A percentile compares a stretch with the other conserved stretches of the same genome.
Evolutionary conservation across 2,113 vertebrate genomes (phyloP).

Genomic region (Ochotona curzoniae): DNA sequence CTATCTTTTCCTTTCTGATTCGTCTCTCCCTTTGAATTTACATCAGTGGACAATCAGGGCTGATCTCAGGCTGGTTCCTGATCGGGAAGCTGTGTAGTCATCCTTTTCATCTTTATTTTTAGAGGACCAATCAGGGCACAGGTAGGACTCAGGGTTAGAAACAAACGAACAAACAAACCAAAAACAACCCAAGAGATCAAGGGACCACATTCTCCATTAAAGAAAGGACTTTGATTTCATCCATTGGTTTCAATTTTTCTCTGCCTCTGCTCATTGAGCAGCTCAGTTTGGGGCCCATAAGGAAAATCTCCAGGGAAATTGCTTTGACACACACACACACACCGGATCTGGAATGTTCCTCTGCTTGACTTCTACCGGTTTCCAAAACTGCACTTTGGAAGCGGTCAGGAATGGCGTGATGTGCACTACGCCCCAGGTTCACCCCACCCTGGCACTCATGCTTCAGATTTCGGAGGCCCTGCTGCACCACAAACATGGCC

Average conservation of each 20-base stretch:
- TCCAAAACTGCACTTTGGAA: too few relatives aligned
- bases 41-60: not conserved
- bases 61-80: not conserved
- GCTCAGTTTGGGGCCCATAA: not conserved
- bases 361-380: too few relatives aligned
- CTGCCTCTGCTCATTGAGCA: not conserved
- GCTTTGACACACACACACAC: not conserved
- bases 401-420: not conserved
- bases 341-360: not conserved
- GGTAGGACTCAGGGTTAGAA: not conserved
- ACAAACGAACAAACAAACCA: too few relatives aligned
- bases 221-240: not conserved
- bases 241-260: conserved; percentile 5
- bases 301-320: not conserved
- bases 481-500: not conserved
- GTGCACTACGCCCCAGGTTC: not conserved
- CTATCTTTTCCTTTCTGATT: not conserved
- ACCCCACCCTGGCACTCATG: too few relatives aligned
- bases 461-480: not conserved
- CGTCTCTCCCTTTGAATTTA: not conserved
- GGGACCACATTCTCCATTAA: not conserved
- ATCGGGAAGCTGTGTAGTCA: not conserved
- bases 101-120: not conserved
- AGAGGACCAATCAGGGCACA: not conserved
- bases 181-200: not conserved